A percentile compares a stretch with the other conserved stretches of the same genome.
These are phyloP conservation scores for Parasteatoda tepidariorum DNA, from an alignment of 1,140 invertebrate species.

Conservation along the genomic window DNA sequence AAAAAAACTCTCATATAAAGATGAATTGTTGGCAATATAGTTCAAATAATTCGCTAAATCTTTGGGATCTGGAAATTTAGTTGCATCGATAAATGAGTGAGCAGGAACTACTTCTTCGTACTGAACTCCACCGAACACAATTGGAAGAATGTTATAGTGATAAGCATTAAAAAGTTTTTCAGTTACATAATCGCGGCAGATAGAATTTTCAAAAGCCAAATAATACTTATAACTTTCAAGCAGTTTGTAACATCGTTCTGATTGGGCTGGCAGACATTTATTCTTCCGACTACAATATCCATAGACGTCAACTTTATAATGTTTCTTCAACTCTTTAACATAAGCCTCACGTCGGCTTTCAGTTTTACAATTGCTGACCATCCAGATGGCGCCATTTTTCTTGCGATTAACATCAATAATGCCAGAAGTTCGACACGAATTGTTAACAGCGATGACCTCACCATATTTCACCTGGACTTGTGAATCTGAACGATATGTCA, in stretches of 20 bases:
- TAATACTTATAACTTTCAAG: constrained; percentile 67
- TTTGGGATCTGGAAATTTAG: constrained; percentile 65
- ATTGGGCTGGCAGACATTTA: constrained; percentile 53
- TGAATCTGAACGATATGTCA: constrained; percentile 69
- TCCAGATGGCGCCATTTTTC: constrained; percentile 71
- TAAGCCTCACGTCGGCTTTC: constrained; percentile 72
- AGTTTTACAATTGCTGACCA: constrained; percentile 75
- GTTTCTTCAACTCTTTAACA: constrained; percentile 71
- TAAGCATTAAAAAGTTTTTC: constrained; percentile 64
- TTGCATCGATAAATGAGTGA: constrained; percentile 68
- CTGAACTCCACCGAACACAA: constrained; percentile 63
- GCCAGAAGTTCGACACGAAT: neutral
- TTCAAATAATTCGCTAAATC: constrained; percentile 54
- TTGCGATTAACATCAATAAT: neutral
- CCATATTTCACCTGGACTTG: constrained; percentile 67
- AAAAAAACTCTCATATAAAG: constrained; percentile 63
- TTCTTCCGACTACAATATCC: constrained; percentile 72
- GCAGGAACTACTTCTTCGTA: constrained; percentile 65
- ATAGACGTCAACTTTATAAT: constrained; percentile 76
- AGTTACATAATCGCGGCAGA: constrained; percentile 68
- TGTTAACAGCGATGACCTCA: constrained; percentile 40
- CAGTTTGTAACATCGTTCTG: constrained; percentile 62
- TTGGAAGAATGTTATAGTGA: constrained; percentile 50
- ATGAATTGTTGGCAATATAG: neutral
- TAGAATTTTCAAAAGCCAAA: constrained; percentile 67